Conservation (phyloP, 64 coral and sea anemone species). For the Montipora foliosa region DNA sequence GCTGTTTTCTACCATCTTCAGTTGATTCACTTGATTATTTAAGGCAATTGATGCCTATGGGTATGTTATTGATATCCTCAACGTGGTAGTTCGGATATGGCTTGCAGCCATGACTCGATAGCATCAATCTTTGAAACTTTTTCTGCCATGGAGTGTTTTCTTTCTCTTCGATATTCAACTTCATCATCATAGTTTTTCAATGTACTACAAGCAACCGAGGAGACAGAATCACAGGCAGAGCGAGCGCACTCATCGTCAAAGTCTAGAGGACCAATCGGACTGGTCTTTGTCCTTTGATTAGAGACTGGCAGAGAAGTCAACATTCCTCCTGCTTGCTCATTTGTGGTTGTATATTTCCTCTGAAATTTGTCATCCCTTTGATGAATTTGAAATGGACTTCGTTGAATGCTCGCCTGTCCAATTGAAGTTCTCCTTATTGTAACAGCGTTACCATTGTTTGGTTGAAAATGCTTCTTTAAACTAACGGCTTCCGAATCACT, state of each 20-base stretch:
- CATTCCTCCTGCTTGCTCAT: background rate
- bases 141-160: background rate
- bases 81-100: background rate
- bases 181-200: background rate
- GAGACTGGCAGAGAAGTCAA: background rate
- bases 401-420: background rate
- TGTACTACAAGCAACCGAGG: conserved; percentile 1
- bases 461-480: background rate
- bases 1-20: too few species aligned
- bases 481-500: conserved; percentile 13
- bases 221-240: conserved; percentile 19
- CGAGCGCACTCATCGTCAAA: background rate
- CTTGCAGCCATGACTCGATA: background rate
- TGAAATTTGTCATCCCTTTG: conserved; percentile 6
- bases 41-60: too few species aligned
- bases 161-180: background rate
- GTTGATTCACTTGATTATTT: too few species aligned
- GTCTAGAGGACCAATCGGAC: background rate
- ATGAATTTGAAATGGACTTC: background rate
- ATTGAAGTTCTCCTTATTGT: background rate
- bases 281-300: background rate
- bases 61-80: too few species aligned
- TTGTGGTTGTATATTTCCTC: background rate
- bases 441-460: background rate
- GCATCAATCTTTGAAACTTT: background rate